A percentile compares a stretch with the other conserved stretches of the same genome.
Conservation (phyloP, 2,113 vertebrate species). For the Erythrocercus mccallii region DNA sequence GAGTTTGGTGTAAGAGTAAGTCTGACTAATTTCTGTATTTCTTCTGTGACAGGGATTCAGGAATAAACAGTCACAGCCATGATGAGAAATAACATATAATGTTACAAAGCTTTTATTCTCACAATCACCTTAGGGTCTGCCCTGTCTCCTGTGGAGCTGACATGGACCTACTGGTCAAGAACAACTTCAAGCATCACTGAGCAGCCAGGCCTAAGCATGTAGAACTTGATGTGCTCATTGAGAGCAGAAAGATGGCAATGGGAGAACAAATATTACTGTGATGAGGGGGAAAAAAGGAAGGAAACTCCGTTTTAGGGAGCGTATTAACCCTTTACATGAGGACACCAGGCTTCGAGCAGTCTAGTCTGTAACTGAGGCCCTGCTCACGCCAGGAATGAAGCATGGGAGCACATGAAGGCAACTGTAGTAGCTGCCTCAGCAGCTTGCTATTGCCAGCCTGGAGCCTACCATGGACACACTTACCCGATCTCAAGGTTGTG, state of each 20-base stretch:
- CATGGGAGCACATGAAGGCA: fast-evolving
- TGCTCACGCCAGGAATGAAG: neutral
- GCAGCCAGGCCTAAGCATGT: fast-evolving
- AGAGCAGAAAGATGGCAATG: neutral
- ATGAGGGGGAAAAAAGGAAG: neutral
- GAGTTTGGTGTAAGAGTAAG: neutral
- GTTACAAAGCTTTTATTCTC: neutral
- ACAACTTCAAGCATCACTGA: neutral
- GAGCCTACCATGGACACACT: neutral
- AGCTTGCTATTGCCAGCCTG: neutral
- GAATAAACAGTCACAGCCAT: neutral
- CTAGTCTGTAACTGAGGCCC: neutral
- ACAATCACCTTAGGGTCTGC: neutral
- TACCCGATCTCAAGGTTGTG: neutral
- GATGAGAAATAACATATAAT: neutral
- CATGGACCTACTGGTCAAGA: neutral
- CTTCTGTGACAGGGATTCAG: neutral
- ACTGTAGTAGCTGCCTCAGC: neutral
- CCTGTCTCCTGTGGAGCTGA: neutral
- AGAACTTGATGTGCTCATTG: neutral
- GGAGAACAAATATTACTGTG: neutral
- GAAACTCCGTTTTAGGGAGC: neutral
- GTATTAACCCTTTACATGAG: neutral
- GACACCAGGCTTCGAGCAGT: neutral
- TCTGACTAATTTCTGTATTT: neutral